phyloP scores from a whole-genome alignment of 2,113 vertebrate species.

The Tursiops truncatus region DNA sequence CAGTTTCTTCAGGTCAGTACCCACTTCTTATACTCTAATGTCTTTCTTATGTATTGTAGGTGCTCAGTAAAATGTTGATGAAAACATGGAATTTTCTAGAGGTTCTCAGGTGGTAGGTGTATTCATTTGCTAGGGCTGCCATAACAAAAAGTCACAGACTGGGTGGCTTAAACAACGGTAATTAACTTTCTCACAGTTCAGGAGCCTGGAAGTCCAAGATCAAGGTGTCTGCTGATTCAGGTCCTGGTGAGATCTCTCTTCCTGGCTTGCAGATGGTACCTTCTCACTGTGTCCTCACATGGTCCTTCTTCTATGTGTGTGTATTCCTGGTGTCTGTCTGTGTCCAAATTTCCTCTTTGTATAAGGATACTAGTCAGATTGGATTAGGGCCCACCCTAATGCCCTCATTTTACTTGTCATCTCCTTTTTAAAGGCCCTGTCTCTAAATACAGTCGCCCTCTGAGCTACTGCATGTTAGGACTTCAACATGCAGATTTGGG shows the following conservation, averaged over 20 bases:
- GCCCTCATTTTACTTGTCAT: not conserved
- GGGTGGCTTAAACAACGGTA: not conserved
- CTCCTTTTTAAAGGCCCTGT: not conserved
- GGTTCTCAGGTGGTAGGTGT: not conserved
- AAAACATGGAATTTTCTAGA: not conserved
- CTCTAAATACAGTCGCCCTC: not conserved
- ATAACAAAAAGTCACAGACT: not conserved
- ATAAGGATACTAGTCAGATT: not conserved
- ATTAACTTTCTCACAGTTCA: not conserved
- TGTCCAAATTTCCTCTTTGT: not conserved
- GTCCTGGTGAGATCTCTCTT: not conserved
- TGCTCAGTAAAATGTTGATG: not conserved
- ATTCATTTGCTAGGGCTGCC: not conserved
- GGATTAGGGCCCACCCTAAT: not conserved
- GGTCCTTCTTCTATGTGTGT: not conserved
- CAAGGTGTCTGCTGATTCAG: not conserved
- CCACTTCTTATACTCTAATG: not conserved
- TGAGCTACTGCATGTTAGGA: not conserved
- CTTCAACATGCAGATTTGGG: not conserved
- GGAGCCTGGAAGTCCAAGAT: not conserved
- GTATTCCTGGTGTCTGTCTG: not conserved
- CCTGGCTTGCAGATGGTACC: not conserved
- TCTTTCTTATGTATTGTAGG: not conserved
- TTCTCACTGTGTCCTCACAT: not conserved
- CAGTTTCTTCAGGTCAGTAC: not conserved